A percentile compares a stretch with the other conserved stretches of the same genome.
Conservation (phyloP, 2,113 vertebrate genomes). For the Xenus cinereus region DNA sequence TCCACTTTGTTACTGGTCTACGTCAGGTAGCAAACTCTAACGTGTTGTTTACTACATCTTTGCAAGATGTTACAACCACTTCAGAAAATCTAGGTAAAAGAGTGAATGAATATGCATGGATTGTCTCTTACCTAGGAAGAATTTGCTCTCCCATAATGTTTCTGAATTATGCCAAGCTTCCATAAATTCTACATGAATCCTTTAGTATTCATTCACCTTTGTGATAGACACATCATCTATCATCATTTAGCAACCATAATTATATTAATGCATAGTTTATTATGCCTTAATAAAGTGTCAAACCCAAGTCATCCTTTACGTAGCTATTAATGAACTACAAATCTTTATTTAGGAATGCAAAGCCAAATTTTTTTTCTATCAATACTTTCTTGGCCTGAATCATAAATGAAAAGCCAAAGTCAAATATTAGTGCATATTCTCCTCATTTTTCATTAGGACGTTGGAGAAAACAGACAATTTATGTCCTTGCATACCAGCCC, state of each 20-base stretch:
- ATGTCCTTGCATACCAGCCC: not conserved
- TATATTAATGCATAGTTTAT: not conserved
- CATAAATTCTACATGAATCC: not conserved
- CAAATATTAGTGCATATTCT: not conserved
- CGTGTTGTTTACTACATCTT: not conserved
- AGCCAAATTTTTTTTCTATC: not conserved
- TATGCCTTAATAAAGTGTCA: not conserved
- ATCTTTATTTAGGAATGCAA: not conserved
- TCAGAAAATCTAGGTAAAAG: not conserved
- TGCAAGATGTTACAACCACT: not conserved
- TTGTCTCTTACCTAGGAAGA: not conserved
- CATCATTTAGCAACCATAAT: not conserved
- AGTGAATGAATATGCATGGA: not conserved
- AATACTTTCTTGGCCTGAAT: not conserved
- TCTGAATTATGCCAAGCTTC: not conserved
- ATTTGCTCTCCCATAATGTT: not conserved
- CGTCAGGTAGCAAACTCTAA: not conserved
- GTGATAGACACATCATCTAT: not conserved
- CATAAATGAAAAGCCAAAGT: not conserved
- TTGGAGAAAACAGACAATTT: not conserved
- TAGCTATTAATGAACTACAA: not conserved
- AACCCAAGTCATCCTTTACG: rapidly evolving
- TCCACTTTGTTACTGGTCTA: not conserved
- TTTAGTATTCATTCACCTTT: not conserved
- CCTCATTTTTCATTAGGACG: not conserved